These are phyloP conservation scores for Pollimyrus isidori DNA, from an alignment of 2,113 vertebrate species.

Conservation along the genomic window DNA sequence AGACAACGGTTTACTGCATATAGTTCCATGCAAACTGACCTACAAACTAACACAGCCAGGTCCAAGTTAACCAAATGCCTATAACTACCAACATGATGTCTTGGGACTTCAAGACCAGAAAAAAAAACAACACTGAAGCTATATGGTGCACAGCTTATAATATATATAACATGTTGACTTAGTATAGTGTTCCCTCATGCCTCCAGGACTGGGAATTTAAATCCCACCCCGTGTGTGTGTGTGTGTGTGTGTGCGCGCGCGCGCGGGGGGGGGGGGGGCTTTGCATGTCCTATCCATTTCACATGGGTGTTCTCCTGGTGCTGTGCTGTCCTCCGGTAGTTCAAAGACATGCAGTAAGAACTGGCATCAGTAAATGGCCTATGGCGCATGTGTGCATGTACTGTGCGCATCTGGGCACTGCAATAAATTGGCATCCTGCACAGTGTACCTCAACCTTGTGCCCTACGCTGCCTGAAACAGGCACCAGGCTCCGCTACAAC, in stretches of 20 bases:
- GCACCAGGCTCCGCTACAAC: background rate
- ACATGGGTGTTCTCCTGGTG: background rate
- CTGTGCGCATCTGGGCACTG: background rate
- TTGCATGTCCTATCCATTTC: background rate
- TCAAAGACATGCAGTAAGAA: background rate
- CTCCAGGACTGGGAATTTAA: background rate
- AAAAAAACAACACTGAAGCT: background rate
- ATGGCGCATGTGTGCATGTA: background rate
- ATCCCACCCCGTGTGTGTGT: background rate
- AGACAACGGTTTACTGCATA: background rate
- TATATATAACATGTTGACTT: background rate
- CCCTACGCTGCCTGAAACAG: background rate
- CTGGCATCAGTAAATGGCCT: background rate
- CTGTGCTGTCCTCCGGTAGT: background rate
- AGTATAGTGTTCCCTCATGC: background rate
- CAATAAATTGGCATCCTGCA: background rate
- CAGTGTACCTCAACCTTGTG: background rate
- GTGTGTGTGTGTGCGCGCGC: too few relatives aligned
- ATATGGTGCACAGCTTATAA: background rate
- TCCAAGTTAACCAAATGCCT: background rate
- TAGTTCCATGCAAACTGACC: background rate
- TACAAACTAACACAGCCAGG: background rate
- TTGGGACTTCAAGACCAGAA: background rate
- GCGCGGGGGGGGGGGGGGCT: too few relatives aligned
- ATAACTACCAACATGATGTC: background rate